Conservation (phyloP, 2,797 vertebrate genomes). For the Epinephelus awoara region DNA sequence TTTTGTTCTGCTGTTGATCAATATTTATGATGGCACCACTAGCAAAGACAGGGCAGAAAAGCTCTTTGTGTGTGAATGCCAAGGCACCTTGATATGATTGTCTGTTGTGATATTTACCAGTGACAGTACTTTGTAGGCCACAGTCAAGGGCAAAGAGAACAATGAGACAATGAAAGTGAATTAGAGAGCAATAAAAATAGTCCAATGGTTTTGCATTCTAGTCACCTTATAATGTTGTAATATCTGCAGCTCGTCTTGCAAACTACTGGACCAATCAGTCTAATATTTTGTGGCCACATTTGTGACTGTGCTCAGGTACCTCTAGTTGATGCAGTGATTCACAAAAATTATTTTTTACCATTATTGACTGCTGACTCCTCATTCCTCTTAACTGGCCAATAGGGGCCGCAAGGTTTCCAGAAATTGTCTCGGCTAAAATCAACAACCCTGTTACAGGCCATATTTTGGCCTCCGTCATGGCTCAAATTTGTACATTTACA, state of each 20-base stretch:
- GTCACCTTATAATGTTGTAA: neutral
- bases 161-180: constrained; percentile 17
- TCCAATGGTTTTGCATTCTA: constrained; percentile 11
- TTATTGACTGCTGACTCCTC: too few species aligned
- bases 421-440: too few species aligned
- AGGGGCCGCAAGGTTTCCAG: too few species aligned
- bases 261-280: too few species aligned
- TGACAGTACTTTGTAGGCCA: constrained; percentile 43
- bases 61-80: constrained; percentile 73
- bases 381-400: too few species aligned
- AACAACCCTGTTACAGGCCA: too few species aligned
- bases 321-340: too few species aligned
- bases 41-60: constrained; percentile 47
- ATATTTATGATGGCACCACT: constrained; percentile 72
- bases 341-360: too few species aligned
- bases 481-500: too few species aligned
- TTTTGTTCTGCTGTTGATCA: constrained; percentile 80
- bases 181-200: constrained; percentile 15
- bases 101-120: constrained; percentile 69
- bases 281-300: too few species aligned
- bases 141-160: constrained; percentile 60
- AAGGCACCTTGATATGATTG: constrained; percentile 62
- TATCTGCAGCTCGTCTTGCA: neutral
- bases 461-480: too few species aligned
- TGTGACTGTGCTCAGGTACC: too few species aligned